Evolutionary conservation across 2,113 vertebrate genomes (phyloP).

Genomic region (Prunella himalayana): DNA sequence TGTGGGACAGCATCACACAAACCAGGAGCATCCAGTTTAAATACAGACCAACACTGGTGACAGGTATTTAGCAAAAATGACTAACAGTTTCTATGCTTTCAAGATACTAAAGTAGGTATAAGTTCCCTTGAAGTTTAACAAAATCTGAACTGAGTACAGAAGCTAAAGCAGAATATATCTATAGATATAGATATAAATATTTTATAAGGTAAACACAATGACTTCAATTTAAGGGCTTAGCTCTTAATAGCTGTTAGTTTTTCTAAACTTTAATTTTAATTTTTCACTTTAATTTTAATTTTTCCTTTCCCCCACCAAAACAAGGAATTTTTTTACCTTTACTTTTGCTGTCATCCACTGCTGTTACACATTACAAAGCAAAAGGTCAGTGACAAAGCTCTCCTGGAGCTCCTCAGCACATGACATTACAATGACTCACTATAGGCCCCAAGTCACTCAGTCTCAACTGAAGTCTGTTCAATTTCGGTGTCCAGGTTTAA

Average conservation of each 20-base stretch:
- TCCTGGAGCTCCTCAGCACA: slow-evolving; percentile 2
- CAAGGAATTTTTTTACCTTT: slow-evolving; percentile 38
- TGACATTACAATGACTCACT: slow-evolving; percentile 61
- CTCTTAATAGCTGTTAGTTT: background rate
- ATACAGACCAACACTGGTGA: background rate
- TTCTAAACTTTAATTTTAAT: background rate
- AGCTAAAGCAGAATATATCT: background rate
- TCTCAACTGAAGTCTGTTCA: slow-evolving; percentile 7
- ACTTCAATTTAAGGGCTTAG: background rate
- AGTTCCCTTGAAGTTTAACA: background rate
- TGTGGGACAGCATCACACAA: background rate
- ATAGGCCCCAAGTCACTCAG: background rate
- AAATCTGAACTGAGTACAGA: background rate
- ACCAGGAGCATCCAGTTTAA: background rate
- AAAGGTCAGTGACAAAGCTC: slow-evolving; percentile 4
- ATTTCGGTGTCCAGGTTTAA: slow-evolving; percentile 7
- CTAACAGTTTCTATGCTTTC: background rate
- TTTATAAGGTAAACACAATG: background rate
- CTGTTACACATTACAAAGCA: slow-evolving; percentile 16
- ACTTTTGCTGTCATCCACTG: slow-evolving; percentile 21
- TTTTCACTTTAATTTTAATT: background rate
- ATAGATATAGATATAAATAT: background rate
- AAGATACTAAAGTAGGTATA: background rate
- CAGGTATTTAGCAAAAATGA: background rate
- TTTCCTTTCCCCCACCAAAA: background rate